phyloP scores from a whole-genome alignment of 2,113 vertebrate genomes.

The Cairina moschata region DNA sequence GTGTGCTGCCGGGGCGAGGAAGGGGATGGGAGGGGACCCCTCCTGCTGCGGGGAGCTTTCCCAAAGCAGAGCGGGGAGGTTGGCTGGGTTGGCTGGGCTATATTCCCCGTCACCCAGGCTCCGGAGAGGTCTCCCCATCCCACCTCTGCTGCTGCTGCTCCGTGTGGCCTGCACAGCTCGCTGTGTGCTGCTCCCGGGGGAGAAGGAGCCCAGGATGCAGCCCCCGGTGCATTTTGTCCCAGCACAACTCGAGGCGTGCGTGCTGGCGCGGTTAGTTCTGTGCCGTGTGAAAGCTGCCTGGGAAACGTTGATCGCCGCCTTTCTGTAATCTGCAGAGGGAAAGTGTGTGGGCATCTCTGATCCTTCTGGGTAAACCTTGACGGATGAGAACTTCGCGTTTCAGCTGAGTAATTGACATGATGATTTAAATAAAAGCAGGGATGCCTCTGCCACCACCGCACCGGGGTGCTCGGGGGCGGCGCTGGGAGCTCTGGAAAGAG shows the following conservation, averaged over 20 bases:
- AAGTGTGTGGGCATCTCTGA: background rate
- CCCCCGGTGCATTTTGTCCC: background rate
- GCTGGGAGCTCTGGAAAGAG: background rate
- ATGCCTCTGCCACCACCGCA: background rate
- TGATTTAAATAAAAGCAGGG: background rate
- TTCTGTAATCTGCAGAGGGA: background rate
- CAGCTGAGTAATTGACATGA: background rate
- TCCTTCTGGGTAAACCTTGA: background rate
- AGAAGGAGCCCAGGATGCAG: background rate
- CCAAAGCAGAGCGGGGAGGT: background rate
- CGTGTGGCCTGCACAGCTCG: background rate
- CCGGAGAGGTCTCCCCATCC: background rate
- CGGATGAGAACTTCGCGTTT: background rate
- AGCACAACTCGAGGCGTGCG: rapidly evolving
- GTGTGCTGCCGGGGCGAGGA: background rate
- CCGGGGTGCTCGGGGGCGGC: background rate
- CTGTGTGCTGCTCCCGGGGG: background rate
- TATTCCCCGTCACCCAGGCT: too few relatives aligned
- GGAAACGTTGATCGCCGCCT: background rate
- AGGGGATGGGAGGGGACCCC: background rate
- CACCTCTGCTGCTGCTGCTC: background rate
- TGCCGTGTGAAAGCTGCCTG: rapidly evolving
- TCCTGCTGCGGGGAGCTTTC: background rate
- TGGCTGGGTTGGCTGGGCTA: too few relatives aligned
- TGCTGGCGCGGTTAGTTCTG: background rate